Evolutionary conservation across 2,113 vertebrate species (phyloP), one percentile per base, ranked within the genome.

Genomic region (rat (Rattus norvegicus)): DNA sequence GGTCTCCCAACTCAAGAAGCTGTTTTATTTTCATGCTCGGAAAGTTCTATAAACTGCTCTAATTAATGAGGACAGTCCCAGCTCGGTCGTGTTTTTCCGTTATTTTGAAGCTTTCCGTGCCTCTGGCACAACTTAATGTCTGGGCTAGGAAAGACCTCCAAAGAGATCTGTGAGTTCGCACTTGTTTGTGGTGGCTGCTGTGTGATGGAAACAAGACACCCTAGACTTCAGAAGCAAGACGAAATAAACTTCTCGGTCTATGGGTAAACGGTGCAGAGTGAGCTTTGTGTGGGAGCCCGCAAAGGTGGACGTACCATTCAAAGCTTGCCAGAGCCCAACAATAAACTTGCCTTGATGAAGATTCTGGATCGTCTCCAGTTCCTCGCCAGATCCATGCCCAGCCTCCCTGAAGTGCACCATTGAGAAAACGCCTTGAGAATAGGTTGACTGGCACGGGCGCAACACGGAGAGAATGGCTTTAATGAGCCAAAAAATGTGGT

Each of bases 341-440:
- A 98, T 97, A 98, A 97, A 96, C 96, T 89, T 87, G 93, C 97
- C 79, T 96, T 93, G 95, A 52, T 3, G 91, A 95, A 84, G 91
- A 90, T 98, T 90, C 84, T 94, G 96, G 98, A 97, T 86, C 77
- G 11, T 43, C 97, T 80, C 93, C 98, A 97, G 96, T 54, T 91
- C 67, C 92, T 94, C 96, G 96, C 97, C 96, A 96, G 98, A 94
- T 24, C 5, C 69, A 76, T 92, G 97, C 86, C 95, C 96, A 98
- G 67, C 83, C 96, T 98, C 97, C 96, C 90, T 95, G 90, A 98
- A 98, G 97, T 95, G 97, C 91, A 97, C 98, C 98, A 98, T 98
- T 99, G 98, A 98, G 98, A 98, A 98, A 98, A 98, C 52, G 86
- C 70, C 97, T 98, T 98, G 97, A 97, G 98, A 98, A 98, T 98